Evolutionary conservation across 2,888 invertebrate species (phyloP), one percentile per base, ranked within the genome.

Genomic region (Eubasilissa splendida): DNA sequence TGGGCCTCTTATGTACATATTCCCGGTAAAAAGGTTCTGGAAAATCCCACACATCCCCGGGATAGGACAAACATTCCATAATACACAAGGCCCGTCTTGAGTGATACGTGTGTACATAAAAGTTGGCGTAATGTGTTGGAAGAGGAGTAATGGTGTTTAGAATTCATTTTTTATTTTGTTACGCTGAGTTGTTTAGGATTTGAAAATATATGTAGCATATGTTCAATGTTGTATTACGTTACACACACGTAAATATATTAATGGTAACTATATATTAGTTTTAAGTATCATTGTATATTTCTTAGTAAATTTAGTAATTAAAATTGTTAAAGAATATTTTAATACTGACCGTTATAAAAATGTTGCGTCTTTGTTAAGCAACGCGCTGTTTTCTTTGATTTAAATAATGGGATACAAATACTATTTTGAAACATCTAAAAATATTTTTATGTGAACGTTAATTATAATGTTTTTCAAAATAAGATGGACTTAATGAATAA

Each of bases 1-100:
- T 83, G 83, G 83, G 76, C 22, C 70, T 70, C 54, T 76, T 70
- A 76, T 76, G 80, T 80, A 65, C 79, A 79, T 79, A 68, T 58
- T 56, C 68, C 33, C n/a, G 58, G 31, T 53, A 56, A 76, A 42
- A 65, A 66, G 70, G 53, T 54, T 53, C 53, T 53, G 70, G 53
- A 53, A 70, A 70, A 53, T 66, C 68, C n/a, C 33, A 68, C 54
- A 76, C 54, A 77, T 56, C 54, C 58, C 58, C 56, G 58, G 53
- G 65, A 54, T 56, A 77, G 77, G 77, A 77, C 77, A 77, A 77
- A 77, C 77, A 77, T 77, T 77, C 77, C 58, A 65, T 56, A 68
- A 58, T 56, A 58, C 68, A 68, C 66, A 54, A 42, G 52, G 42
- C 68, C 68, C 77, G 56, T 58, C 74, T 54, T 79, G 73, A 73